Conservation (phyloP, 1,140 invertebrate genomes). For the Drosophila aff. region DNA sequence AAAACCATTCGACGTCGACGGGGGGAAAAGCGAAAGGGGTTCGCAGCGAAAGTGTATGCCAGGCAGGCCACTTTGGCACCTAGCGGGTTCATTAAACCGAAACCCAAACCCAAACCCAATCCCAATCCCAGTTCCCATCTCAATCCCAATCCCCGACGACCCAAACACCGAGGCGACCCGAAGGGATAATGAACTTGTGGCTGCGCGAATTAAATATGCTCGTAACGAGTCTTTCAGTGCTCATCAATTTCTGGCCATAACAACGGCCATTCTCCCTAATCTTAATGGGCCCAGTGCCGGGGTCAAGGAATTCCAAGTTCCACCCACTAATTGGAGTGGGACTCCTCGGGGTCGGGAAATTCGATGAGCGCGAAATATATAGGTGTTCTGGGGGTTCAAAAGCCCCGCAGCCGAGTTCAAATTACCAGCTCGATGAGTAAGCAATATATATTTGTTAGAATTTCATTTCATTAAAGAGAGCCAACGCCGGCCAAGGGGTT, state of each 20-base stretch:
- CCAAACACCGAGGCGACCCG: constrained; percentile 21
- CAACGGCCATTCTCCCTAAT: constrained; percentile 52
- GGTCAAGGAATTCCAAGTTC: constrained; percentile 39
- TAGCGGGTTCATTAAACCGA: constrained; percentile 75
- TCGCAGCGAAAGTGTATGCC: constrained; percentile 35
- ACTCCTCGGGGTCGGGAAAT: constrained; percentile 5
- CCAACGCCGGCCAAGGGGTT: neutral
- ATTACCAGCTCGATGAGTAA: constrained; percentile 18
- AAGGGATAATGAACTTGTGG: constrained; percentile 73
- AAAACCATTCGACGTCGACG: neutral
- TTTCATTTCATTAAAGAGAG: constrained; percentile 4
- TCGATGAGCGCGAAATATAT: constrained; percentile 9
- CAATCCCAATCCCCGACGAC: neutral
- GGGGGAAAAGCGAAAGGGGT: neutral
- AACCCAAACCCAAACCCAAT: constrained; percentile 2
- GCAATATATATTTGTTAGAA: constrained; percentile 6
- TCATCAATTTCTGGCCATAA: constrained; percentile 64
- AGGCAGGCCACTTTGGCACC: constrained; percentile 66
- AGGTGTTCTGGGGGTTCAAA: constrained; percentile 10
- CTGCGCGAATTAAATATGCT: constrained; percentile 55
- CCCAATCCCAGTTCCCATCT: neutral
- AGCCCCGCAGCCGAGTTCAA: constrained; percentile 6
- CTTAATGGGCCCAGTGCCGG: constrained; percentile 39
- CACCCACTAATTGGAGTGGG: constrained; percentile 16
- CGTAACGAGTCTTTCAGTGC: constrained; percentile 60